These are phyloP conservation scores for Synergus umbraculus DNA, from an alignment of 2,888 invertebrate genomes.

Conservation along the genomic window DNA sequence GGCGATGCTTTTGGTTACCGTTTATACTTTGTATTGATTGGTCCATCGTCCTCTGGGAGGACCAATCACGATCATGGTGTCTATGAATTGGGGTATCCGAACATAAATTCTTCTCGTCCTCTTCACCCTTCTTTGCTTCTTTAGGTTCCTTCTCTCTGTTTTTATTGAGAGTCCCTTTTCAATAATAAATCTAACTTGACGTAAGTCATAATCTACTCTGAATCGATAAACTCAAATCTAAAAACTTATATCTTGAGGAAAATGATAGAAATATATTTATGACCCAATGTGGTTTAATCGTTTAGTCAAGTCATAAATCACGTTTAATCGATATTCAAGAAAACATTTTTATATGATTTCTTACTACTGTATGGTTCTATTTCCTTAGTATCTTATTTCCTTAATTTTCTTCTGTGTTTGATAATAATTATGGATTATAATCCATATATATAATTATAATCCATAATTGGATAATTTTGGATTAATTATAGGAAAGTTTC, in stretches of 20 bases:
- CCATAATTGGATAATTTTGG: no score
- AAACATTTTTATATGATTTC: no score
- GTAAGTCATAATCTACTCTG: background rate
- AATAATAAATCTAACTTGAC: constrained; percentile 58
- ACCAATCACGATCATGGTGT: constrained; percentile 42
- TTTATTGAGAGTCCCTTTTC: constrained; percentile 54
- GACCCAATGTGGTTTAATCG: background rate
- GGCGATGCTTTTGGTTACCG: constrained; percentile 48
- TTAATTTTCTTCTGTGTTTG: background rate
- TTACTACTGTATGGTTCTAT: no score
- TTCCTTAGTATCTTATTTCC: no score
- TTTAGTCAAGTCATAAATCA: background rate
- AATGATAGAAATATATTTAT: background rate
- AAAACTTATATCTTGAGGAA: background rate
- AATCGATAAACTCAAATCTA: constrained; percentile 5
- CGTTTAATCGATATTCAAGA: background rate
- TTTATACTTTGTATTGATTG: constrained; percentile 45
- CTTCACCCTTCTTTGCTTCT: constrained; percentile 42
- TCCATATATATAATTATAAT: no score
- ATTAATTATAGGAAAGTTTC: background rate
- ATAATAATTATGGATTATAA: no score
- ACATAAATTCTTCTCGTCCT: constrained; percentile 55
- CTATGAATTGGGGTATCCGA: constrained; percentile 51
- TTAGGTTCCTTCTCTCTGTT: constrained; percentile 52
- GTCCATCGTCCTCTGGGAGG: constrained; percentile 34